These are phyloP conservation scores for Axea sp. DNA, from an alignment of 2,888 invertebrate species.

Conservation along the genomic window DNA sequence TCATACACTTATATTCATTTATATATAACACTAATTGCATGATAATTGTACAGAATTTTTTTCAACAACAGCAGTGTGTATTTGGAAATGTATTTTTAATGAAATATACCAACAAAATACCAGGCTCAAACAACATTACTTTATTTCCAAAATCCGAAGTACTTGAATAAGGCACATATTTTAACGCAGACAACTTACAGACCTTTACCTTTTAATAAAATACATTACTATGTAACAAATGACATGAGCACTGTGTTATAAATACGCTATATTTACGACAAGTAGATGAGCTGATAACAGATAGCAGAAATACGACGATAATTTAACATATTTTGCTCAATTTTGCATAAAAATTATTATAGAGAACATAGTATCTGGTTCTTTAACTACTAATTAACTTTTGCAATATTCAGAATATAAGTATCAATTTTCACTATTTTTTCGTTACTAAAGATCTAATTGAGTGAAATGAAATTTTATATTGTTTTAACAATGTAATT, in stretches of 20 bases:
- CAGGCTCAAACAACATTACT: constrained; percentile 18
- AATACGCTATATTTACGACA: constrained; percentile 35
- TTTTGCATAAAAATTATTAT: constrained; percentile 4
- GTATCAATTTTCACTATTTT: too few relatives aligned
- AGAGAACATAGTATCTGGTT: constrained; percentile 1
- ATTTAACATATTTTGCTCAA: constrained; percentile 15
- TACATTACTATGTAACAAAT: constrained; percentile 44
- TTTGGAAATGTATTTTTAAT: constrained; percentile 13
- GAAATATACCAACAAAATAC: constrained; percentile 31
- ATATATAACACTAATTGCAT: constrained; percentile 13
- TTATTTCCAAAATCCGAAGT: constrained; percentile 38
- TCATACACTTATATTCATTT: constrained; percentile 39
- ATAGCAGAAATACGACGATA: constrained; percentile 16
- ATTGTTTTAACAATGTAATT: constrained; percentile 20
- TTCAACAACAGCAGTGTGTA: constrained; percentile 15
- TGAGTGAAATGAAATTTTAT: too few relatives aligned
- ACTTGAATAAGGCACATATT: constrained; percentile 19
- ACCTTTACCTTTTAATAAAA: constrained; percentile 40
- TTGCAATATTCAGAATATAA: constrained; percentile 7
- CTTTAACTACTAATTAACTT: constrained; percentile 36
- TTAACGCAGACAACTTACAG: constrained; percentile 40
- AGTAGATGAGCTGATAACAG: constrained; percentile 35
- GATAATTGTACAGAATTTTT: neutral
- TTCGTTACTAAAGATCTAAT: too few relatives aligned
- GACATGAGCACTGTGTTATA: constrained; percentile 44